phyloP scores from a whole-genome alignment of 2,797 vertebrate genomes.

The Chrosomus eos region DNA sequence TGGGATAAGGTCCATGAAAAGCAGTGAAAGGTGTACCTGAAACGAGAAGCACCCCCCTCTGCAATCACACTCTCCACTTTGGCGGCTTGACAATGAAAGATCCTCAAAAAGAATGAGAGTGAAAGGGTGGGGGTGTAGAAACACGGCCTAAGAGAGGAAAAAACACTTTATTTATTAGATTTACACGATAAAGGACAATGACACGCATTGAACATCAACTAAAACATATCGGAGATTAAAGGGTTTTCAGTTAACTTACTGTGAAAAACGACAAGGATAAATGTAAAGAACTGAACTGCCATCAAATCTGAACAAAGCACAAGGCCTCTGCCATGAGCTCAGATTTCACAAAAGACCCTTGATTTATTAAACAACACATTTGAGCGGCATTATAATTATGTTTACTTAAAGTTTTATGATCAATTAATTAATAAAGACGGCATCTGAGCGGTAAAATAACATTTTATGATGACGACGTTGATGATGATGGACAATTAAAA shows the following conservation, averaged over 20 bases:
- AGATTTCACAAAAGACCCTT: conserved; percentile 26
- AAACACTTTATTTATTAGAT: conserved; percentile 32
- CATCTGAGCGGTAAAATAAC: not conserved
- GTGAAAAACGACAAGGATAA: not conserved
- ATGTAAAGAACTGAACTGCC: not conserved
- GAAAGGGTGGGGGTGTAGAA: conserved; percentile 87
- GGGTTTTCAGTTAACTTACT: not conserved
- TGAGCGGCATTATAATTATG: accelerated
- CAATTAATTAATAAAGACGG: no score
- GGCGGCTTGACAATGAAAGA: conserved; percentile 92
- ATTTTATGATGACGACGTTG: not conserved
- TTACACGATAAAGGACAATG: not conserved
- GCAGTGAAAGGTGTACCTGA: conserved; percentile 84
- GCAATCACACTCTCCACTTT: conserved; percentile 85
- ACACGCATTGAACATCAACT: not conserved
- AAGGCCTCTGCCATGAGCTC: conserved; percentile 33
- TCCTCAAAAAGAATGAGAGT: conserved; percentile 96
- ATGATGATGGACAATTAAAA: not conserved
- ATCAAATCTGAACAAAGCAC: conserved; percentile 43
- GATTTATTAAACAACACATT: not conserved
- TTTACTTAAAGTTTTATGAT: not conserved
- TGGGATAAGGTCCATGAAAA: conserved; percentile 70
- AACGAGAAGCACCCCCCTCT: conserved; percentile 99
- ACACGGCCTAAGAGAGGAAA: conserved; percentile 80
- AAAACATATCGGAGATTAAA: not conserved